Evolutionary conservation across 1,140 invertebrate species (phyloP), one percentile per base, ranked within the genome.

Genomic region (Bicyclus anynana): DNA sequence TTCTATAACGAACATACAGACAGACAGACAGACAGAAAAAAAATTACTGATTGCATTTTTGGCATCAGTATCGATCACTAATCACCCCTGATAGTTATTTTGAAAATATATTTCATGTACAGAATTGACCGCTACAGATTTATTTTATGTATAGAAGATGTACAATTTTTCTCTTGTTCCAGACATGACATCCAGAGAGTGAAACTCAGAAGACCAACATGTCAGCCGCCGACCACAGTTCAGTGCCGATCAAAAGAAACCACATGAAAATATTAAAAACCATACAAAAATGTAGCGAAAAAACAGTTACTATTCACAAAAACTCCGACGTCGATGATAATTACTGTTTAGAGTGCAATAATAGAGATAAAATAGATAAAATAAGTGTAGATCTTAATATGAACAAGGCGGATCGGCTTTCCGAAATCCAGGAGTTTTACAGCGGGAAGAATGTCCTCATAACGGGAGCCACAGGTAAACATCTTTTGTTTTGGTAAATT

Each of bases 401-500:
- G 64, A 69, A 74, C 21, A 58, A 76, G 18, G 49, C 44, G 1
- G 17, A 58, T 3, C 68, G 52, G 33, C 35, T 72, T 48, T 70
- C 79, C 0, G 74, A 81, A 5, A 67, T 86, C 9, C 80, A 84
- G 21, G 55, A 66, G 53, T 86, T 86, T 60, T 86, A 79, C 48
- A 35, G 74, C 55, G 79, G 80, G 0, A 84, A 82, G 50, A 86
- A 82, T 64, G 40, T 86, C 0, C 53, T 86, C 1, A 84, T 86
- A 5, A 86, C 83, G 1, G 83, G 83, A 14, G 80, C 76, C 5
- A 86, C 83, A 54, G 83, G 83, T 84, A 49, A 72, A 56, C 23
- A 40, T 35, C 4, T 47, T 21, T 53, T 35, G 2, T 48, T 58
- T 23, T 7, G n/a, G n/a, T n/a, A n/a, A n/a, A n/a, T n/a, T n/a